Evolutionary conservation across 2,888 invertebrate species (phyloP), one percentile per base, ranked within the genome.

Genomic region (Apotomis capreana): DNA sequence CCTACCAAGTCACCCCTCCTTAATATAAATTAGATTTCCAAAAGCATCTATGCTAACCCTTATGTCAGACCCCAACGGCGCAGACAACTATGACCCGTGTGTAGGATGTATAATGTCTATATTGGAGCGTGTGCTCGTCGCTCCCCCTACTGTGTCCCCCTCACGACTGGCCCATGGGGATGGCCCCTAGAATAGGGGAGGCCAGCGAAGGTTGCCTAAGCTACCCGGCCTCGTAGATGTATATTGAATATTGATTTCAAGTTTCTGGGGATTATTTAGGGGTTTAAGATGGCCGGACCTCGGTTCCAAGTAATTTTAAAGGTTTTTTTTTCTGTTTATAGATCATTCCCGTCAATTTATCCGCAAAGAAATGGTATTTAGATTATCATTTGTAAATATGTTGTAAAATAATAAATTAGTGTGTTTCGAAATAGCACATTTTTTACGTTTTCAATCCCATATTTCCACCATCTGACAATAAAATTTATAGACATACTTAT

Each of bases 21-120:
- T 78, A 84, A 86, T 84, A 85, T 87, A 89, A 89, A 90, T 89
- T 88, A 85, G 84, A 89, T 87, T 85, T 83, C 82, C 81, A 82
- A 83, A 83, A 84, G 83, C 84, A 84, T 82, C 80, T 75, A 76
- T 74, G 75, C 76, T 78, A 77, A 73, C 79, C 59, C 55, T 51
- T 15, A 57, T 46, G 46, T 13, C 62, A 62, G 46, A 51, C 44
- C 44, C 4, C 6, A 15, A 5, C 26, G 5, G 8, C 26, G 5
- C 61, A 63, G 5, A 49, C 69, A 52, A 68, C 40, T 46, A 36
- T 49, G 46, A 36, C 44, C 57, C 13, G 55, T 69, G 55, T 62
- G 12, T 9, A 37, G 10, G 40, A 9, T 10, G 0, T 15, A 37
- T 37, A 72, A 46, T 51, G 52, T 54, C 46, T 37, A 36, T 63